Conservation (phyloP, 2,888 invertebrate species). For the Eilema sororculum region DNA sequence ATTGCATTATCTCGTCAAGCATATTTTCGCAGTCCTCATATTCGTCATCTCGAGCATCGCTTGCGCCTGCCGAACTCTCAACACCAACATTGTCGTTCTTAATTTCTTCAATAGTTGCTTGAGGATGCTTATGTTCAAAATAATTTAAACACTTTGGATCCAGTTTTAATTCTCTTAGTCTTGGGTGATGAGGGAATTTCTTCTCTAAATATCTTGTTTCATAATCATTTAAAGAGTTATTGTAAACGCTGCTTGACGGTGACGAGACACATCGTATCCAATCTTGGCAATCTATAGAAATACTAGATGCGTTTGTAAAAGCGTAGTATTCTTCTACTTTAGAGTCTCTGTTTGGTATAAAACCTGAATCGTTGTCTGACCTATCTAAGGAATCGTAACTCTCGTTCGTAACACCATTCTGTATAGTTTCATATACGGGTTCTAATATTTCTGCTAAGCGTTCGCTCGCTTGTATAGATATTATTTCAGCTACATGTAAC, state of each 20-base stretch:
- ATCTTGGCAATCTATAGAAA: conserved; percentile 75
- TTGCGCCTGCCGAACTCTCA: conserved; percentile 20
- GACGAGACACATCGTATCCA: conserved; percentile 74
- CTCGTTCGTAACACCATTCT: conserved; percentile 66
- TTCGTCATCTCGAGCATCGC: conserved; percentile 36
- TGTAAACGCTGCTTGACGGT: conserved; percentile 70
- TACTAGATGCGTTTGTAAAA: conserved; percentile 74
- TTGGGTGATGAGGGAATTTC: conserved; percentile 59
- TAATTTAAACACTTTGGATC: conserved; percentile 40
- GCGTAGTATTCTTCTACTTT: conserved; percentile 71
- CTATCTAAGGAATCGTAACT: conserved; percentile 71
- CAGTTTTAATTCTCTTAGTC: conserved; percentile 47
- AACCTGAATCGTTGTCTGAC: conserved; percentile 66
- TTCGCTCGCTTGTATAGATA: conserved; percentile 80
- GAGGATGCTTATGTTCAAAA: conserved; percentile 28
- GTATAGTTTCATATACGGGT: conserved; percentile 79
- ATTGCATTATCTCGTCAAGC: conserved; percentile 80
- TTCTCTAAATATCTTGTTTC: conserved; percentile 63
- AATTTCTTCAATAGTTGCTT: conserved; percentile 24
- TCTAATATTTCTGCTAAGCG: conserved; percentile 79
- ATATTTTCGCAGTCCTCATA: conserved; percentile 67
- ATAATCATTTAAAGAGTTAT: conserved; percentile 68
- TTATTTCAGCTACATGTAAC: conserved; percentile 80
- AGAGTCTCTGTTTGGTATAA: conserved; percentile 58
- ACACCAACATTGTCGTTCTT: conserved; percentile 28